These are phyloP conservation scores for Drosophila heteroneura DNA, from an alignment of 2,888 invertebrate species.

Conservation along the genomic window DNA sequence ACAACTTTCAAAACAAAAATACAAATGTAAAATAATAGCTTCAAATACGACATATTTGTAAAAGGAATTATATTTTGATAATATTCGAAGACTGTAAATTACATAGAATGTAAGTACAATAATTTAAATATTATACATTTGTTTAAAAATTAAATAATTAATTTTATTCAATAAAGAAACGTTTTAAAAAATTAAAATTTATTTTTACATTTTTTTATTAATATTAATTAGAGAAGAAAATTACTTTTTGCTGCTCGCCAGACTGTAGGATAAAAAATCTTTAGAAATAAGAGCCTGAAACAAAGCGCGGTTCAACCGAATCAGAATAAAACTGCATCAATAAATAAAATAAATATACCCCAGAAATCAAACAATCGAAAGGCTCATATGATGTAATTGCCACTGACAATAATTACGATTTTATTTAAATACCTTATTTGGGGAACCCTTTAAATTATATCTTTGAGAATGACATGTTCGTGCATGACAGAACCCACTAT, in stretches of 20 bases:
- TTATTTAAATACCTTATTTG: neutral
- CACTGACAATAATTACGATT: neutral
- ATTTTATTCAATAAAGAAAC: neutral
- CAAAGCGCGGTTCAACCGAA: rapidly evolving
- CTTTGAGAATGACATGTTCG: neutral
- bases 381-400: neutral
- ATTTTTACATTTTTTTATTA: neutral
- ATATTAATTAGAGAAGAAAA: neutral
- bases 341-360: neutral
- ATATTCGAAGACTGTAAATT: neutral
- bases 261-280: neutral
- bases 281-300: neutral
- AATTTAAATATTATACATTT: neutral
- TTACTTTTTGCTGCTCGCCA: neutral
- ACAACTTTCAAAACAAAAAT: too few species aligned
- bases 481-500: neutral
- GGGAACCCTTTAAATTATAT: neutral
- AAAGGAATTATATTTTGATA: neutral
- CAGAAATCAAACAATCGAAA: neutral
- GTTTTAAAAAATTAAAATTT: neutral
- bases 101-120: neutral
- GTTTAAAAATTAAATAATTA: neutral
- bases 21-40: neutral
- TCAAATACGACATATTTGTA: neutral
- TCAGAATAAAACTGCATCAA: neutral